Conservation (phyloP, 2,888 invertebrate genomes). For the Cynaeus angustus region DNA sequence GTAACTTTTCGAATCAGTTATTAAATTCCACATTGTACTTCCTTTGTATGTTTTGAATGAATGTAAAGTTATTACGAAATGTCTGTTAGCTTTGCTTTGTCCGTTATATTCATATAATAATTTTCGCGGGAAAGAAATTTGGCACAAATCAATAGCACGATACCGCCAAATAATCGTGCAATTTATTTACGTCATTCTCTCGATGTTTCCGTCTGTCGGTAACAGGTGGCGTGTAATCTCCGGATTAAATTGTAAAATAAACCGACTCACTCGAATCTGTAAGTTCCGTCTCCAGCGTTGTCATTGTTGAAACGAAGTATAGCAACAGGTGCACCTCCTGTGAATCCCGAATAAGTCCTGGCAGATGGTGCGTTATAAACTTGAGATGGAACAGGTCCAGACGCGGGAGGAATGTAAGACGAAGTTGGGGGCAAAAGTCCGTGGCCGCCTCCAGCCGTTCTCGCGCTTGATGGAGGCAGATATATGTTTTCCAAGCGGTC, state of each 20-base stretch:
- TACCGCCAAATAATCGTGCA: conserved; percentile 5
- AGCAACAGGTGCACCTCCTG: conserved; percentile 74
- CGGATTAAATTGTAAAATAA: conserved; percentile 37
- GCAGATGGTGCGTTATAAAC: conserved; percentile 39
- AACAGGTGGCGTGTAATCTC: conserved; percentile 38
- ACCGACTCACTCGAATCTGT: conserved; percentile 74
- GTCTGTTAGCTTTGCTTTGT: neutral
- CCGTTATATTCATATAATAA: neutral
- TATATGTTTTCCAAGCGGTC: conserved; percentile 76
- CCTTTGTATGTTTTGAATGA: neutral
- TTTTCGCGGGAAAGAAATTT: conserved; percentile 2
- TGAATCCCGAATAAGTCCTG: conserved; percentile 49
- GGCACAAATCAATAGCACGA: conserved; percentile 14
- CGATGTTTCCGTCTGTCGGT: conserved; percentile 18
- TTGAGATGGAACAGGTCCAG: conserved; percentile 36
- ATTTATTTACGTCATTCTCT: conserved; percentile 23
- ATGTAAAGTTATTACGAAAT: neutral
- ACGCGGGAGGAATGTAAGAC: conserved; percentile 30
- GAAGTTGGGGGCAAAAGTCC: conserved; percentile 56
- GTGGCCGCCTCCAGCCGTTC: conserved; percentile 71
- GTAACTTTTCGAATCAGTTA: neutral
- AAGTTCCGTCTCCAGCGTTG: conserved; percentile 75
- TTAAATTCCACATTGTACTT: neutral
- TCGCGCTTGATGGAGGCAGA: conserved; percentile 74
- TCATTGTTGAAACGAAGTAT: conserved; percentile 74